A percentile compares a stretch with the other conserved stretches of the same genome.
Conservation (phyloP, 2,888 invertebrate genomes). For the Acrocyrtus sp. region DNA sequence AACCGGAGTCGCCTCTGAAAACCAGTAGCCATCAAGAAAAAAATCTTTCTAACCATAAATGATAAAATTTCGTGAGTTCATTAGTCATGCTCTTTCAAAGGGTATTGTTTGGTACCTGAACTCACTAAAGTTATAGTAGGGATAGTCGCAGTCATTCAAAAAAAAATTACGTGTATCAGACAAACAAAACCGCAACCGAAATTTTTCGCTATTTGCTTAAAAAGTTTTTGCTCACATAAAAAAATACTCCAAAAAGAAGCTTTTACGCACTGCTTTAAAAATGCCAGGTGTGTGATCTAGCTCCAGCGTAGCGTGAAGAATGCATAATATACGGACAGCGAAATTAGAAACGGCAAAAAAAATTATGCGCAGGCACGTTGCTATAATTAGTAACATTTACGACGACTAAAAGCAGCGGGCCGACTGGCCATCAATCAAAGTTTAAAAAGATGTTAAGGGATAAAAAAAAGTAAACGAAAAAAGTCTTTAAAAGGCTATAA, state of each 20-base stretch:
- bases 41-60: slow-evolving; percentile 41
- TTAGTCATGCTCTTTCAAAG: slow-evolving; percentile 13
- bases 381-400: neutral
- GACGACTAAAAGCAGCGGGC: neutral
- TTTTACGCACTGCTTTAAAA: neutral
- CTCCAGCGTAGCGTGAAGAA: too few relatives aligned
- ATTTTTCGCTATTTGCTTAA: neutral
- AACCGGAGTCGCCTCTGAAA: slow-evolving; percentile 38
- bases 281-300: too few relatives aligned
- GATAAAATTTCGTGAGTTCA: slow-evolving; percentile 40
- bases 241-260: neutral
- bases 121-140: too few relatives aligned
- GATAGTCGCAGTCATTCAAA: too few relatives aligned
- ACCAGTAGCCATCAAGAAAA: slow-evolving; percentile 45
- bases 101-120: too few relatives aligned
- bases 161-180: neutral
- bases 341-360: too few relatives aligned
- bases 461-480: neutral
- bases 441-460: neutral
- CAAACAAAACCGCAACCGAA: neutral
- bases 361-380: neutral
- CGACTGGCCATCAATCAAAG: neutral
- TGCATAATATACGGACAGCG: too few relatives aligned
- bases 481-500: neutral
- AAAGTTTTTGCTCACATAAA: neutral